These are phyloP conservation scores for Perccottus glenii DNA, from an alignment of 2,113 vertebrate species.

Conservation along the genomic window DNA sequence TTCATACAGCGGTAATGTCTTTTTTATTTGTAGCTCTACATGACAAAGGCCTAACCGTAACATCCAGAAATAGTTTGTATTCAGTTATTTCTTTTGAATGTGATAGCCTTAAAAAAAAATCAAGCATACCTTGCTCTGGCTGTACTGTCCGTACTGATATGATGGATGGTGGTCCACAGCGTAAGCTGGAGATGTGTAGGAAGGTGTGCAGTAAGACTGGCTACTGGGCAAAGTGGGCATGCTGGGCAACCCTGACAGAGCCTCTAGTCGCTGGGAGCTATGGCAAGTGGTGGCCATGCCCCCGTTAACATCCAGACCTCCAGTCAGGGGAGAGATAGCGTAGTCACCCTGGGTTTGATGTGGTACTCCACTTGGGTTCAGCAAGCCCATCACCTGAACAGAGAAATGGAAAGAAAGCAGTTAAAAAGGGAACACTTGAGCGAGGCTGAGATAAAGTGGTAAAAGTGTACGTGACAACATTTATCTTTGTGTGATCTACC, in stretches of 20 bases:
- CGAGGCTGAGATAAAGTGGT: slow-evolving; percentile 51
- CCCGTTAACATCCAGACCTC: slow-evolving; percentile 91
- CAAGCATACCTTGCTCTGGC: slow-evolving; percentile 91
- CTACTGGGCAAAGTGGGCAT: slow-evolving; percentile 88
- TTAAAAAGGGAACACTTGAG: not conserved
- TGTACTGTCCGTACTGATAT: slow-evolving; percentile 97
- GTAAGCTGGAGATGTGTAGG: slow-evolving; percentile 93
- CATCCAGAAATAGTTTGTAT: too few relatives aligned
- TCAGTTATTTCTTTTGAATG: not conserved
- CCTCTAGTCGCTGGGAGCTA: slow-evolving; percentile 92
- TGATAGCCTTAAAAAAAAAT: not conserved
- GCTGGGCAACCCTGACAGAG: slow-evolving; percentile 84
- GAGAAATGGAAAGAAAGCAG: not conserved
- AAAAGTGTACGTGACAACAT: slow-evolving; percentile 64
- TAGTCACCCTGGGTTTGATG: slow-evolving; percentile 98
- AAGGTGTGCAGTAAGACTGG: slow-evolving; percentile 96
- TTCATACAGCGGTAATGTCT: too few relatives aligned
- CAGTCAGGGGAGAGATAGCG: slow-evolving; percentile 93
- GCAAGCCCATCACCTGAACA: slow-evolving; percentile 93
- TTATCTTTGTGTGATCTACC: slow-evolving; percentile 36
- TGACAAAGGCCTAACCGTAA: too few relatives aligned
- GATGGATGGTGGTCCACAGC: slow-evolving; percentile 94
- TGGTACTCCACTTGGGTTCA: slow-evolving; percentile 94
- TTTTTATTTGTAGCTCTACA: too few relatives aligned
- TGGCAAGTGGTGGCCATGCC: slow-evolving; percentile 94